Base-by-base conservation (phyloP, 1,140 invertebrate species). In the Ephestia elutella region DNA sequence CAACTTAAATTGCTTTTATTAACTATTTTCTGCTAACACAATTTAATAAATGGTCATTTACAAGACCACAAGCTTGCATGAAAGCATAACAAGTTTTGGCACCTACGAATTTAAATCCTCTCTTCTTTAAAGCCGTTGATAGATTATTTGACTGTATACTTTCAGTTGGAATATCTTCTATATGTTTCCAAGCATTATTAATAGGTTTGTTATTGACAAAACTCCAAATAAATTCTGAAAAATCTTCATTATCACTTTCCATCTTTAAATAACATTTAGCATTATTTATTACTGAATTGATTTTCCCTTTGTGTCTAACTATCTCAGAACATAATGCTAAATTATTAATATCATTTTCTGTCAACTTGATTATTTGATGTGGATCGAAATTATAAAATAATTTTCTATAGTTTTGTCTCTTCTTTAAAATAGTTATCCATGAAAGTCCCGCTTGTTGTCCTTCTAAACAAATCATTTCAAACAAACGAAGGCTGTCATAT, bases 401-500 rank as follows among this genome's bases (percentile, higher is more conserved):
- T 66, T 71, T 65, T 51, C 71, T 68, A 60, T 86, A 88, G 56
- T 66, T 71, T 19, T 85, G 68, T 63, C 83, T 71, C 62, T 85
- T 86, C 57, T 80, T 82, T 30, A 87, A 67, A 57, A 87, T 75
- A 53, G 85, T 86, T 56, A 84, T 66, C 83, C 85, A 86, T 13
- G 83, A 82, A n/a, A 86, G 65, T 0, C 85, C 82, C 32, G 82
- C 85, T 73, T 87, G 85, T 67, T 85, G 82, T 5, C 85, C 82
- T 79, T 87, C 85, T 61, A 87, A 73, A 38, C 85, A 87, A n/a
- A 87, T 25, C 71, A 84, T 82, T 75, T 86, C 81, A 71, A 86
- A 87, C 18, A 87, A 64, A 44, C 55, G 59, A 19, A 57, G 54
- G 57, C 60, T 76, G 32, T 84, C 63, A 57, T 70, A 78, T 68